Evolutionary conservation across 2,797 vertebrate genomes (phyloP).

Genomic region (Neoniphon sammara): DNA sequence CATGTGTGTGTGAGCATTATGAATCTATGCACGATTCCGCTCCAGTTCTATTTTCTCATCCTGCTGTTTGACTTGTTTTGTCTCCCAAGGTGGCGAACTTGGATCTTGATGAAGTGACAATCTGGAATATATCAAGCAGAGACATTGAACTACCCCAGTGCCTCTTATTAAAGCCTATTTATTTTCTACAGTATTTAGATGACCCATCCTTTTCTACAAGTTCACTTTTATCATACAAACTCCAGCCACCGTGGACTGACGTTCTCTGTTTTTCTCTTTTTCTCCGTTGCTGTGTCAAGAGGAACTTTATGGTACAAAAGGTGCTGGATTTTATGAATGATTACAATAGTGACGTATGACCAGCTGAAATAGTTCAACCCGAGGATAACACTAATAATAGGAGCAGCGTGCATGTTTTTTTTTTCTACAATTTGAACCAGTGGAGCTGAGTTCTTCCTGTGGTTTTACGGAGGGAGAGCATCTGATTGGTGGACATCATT

Average conservation of each 20-base stretch:
- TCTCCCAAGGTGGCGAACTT: slow-evolving; percentile 44
- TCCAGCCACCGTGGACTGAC: slow-evolving; percentile 15
- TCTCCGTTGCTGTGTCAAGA: slow-evolving; percentile 18
- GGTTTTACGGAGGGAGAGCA: background rate
- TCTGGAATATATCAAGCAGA: slow-evolving; percentile 61
- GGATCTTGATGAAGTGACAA: slow-evolving; percentile 59
- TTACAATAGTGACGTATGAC: slow-evolving; percentile 43
- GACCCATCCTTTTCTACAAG: slow-evolving; percentile 39
- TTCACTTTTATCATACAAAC: slow-evolving; percentile 32
- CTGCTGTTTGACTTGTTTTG: slow-evolving; percentile 1
- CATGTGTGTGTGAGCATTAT: background rate
- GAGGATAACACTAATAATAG: slow-evolving; percentile 26
- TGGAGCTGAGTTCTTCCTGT: background rate
- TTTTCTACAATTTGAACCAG: slow-evolving; percentile 1
- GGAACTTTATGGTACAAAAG: slow-evolving; percentile 33
- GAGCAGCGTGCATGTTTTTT: background rate
- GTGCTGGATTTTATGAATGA: slow-evolving; percentile 51
- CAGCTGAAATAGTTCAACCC: slow-evolving; percentile 53
- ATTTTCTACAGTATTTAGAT: slow-evolving; percentile 64
- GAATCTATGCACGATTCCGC: background rate
- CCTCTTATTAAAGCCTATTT: slow-evolving; percentile 70
- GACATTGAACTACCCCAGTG: slow-evolving; percentile 72
- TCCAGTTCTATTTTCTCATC: background rate
- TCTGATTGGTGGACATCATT: background rate
- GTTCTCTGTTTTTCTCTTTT: slow-evolving; percentile 20